A percentile compares a stretch with the other conserved stretches of the same genome.
phyloP scores from a whole-genome alignment of 2,797 vertebrate species.

The Clamator glandarius region DNA sequence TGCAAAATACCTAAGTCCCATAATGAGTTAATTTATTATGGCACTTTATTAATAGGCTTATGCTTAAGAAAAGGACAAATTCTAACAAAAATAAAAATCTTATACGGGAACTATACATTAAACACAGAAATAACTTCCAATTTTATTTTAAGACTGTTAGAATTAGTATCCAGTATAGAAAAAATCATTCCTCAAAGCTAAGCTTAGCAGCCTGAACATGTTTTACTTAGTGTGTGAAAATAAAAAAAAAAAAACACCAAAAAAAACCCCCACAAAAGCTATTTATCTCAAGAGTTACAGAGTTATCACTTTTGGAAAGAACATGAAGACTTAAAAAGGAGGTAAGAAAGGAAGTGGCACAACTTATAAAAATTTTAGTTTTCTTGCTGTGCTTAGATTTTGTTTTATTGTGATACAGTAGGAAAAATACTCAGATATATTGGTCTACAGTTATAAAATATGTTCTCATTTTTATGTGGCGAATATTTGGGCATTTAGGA shows the following conservation, averaged over 20 bases:
- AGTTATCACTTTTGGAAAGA: background rate
- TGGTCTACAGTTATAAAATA: background rate
- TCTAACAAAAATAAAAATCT: background rate
- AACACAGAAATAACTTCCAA: background rate
- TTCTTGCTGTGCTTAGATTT: background rate
- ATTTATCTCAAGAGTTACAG: background rate
- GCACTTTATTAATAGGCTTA: background rate
- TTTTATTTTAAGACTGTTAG: background rate
- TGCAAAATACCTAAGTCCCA: background rate
- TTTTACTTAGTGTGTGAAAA: background rate
- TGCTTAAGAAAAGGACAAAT: background rate
- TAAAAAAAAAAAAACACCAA: background rate
- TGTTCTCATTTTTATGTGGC: background rate
- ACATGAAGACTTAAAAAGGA: background rate
- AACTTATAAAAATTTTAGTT: background rate
- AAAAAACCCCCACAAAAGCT: too few species aligned
- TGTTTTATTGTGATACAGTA: background rate
- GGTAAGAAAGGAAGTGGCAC: background rate
- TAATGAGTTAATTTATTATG: background rate
- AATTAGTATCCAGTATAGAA: background rate
- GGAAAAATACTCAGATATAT: background rate
- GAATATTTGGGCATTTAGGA: background rate
- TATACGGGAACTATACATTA: background rate
- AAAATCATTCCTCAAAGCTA: background rate
- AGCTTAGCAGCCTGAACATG: background rate